Evolutionary conservation across 2,797 vertebrate genomes (phyloP).

Genomic region (Sebastes baramenuke): DNA sequence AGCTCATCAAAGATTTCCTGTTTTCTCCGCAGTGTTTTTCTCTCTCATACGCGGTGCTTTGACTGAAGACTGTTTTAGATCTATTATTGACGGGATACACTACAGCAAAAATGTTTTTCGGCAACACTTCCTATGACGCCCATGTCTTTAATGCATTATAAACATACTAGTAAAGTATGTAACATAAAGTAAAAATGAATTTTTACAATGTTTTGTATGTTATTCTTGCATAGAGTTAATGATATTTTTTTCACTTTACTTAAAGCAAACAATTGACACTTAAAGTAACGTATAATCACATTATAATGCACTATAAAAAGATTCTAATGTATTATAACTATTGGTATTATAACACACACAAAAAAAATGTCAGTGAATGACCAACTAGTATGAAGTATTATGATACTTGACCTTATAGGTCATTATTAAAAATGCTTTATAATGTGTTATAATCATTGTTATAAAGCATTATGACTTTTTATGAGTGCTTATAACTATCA

Average conservation of each 20-base stretch:
- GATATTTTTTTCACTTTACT: neutral
- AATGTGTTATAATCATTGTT: too few relatives aligned
- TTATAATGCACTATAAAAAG: too few relatives aligned
- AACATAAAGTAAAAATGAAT: neutral
- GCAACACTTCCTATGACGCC: neutral
- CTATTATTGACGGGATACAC: neutral
- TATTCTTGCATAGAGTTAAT: neutral
- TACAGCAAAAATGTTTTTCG: neutral
- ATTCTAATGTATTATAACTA: too few relatives aligned
- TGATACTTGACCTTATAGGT: too few relatives aligned
- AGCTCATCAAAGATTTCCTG: neutral
- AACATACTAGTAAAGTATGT: neutral
- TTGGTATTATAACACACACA: neutral
- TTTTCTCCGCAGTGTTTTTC: conserved; percentile 4
- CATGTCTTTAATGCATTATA: neutral
- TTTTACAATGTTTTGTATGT: neutral
- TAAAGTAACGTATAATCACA: neutral
- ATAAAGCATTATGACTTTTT: neutral
- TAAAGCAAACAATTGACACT: neutral
- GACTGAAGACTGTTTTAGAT: neutral
- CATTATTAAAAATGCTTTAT: too few relatives aligned
- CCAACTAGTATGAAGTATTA: too few relatives aligned
- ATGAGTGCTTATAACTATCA: neutral
- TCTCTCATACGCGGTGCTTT: neutral
- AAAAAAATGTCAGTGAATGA: neutral